phyloP scores from a whole-genome alignment of 2,113 vertebrate species.

The Murina feae region DNA sequence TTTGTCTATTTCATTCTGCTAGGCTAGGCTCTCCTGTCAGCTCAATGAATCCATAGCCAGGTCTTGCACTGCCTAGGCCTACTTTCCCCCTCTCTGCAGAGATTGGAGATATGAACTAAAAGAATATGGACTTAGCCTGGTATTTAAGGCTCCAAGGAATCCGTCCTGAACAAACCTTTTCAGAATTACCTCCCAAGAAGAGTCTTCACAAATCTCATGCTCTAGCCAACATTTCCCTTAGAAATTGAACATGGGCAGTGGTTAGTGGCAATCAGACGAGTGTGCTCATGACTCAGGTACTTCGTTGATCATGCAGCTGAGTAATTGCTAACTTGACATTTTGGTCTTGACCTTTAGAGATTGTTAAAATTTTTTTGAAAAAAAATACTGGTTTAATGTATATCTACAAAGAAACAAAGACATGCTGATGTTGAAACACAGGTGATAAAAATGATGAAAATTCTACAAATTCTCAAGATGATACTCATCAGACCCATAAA shows the following conservation, averaged over 20 bases:
- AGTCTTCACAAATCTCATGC: not conserved
- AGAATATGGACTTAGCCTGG: not conserved
- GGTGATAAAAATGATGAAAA: slow-evolving; percentile 11
- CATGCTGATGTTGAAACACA: slow-evolving; percentile 26
- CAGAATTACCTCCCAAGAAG: not conserved
- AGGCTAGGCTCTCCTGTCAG: not conserved
- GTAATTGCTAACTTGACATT: slow-evolving; percentile 8
- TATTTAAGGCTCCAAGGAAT: not conserved
- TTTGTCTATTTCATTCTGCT: not conserved
- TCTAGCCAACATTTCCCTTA: not conserved
- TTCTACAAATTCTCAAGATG: slow-evolving; percentile 34
- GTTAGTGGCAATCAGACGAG: not conserved
- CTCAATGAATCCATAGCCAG: not conserved
- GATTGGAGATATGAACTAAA: not conserved
- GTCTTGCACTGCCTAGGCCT: not conserved
- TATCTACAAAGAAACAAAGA: slow-evolving; percentile 9
- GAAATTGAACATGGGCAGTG: not conserved
- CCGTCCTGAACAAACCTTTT: not conserved
- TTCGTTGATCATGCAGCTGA: not conserved
- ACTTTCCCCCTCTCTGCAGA: not conserved
- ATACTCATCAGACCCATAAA: slow-evolving; percentile 24
- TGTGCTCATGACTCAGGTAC: not conserved
- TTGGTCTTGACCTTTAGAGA: slow-evolving; percentile 18
- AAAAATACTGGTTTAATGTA: not conserved
- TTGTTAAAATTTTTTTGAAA: not conserved